Conservation (phyloP, 2,888 invertebrate species). For the Ophion obscuratus region DNA sequence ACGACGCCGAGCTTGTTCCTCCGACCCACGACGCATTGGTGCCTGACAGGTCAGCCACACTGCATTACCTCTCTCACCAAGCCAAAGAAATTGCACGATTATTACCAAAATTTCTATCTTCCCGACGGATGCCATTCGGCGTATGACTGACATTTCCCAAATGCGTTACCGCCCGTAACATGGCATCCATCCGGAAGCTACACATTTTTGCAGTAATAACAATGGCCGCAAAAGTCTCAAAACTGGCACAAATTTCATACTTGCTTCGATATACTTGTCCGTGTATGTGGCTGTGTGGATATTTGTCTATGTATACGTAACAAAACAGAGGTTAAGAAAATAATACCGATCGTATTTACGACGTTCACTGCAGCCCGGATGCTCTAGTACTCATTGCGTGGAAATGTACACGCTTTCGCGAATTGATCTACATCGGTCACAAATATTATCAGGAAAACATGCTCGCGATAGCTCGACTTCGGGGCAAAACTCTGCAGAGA, state of each 20-base stretch:
- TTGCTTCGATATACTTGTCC: too few relatives aligned
- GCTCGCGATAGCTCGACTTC: conserved; percentile 87
- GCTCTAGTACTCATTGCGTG: conserved; percentile 89
- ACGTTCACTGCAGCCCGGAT: conserved; percentile 83
- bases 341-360: neutral
- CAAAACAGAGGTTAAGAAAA: neutral
- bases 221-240: too few relatives aligned
- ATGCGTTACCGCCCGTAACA: too few relatives aligned
- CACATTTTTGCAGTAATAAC: too few relatives aligned
- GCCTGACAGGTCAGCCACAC: conserved; percentile 73
- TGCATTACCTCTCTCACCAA: neutral
- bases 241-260: too few relatives aligned
- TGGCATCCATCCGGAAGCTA: too few relatives aligned
- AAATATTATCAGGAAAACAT: conserved; percentile 87
- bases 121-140: neutral
- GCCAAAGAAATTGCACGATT: neutral
- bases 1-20: conserved; percentile 73
- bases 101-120: neutral
- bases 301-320: too few relatives aligned
- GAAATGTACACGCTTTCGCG: conserved; percentile 87
- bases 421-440: conserved; percentile 86
- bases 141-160: too few relatives aligned
- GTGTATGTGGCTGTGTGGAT: too few relatives aligned
- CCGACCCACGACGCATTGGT: conserved; percentile 74
- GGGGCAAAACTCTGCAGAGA: conserved; percentile 85